phyloP scores from a whole-genome alignment of 2,797 vertebrate genomes.

The Fratercula arctica region DNA sequence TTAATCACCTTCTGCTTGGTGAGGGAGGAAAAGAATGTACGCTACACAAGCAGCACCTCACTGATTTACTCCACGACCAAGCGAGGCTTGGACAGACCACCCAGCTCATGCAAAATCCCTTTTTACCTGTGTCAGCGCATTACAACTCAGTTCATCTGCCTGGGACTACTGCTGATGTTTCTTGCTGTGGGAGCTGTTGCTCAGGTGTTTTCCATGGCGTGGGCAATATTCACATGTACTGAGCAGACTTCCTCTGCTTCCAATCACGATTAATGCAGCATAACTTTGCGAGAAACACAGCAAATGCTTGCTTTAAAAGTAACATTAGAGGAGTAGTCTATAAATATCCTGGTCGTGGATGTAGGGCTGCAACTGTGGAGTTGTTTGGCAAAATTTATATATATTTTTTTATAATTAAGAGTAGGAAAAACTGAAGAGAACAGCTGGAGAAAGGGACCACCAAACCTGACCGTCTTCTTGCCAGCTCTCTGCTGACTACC shows the following conservation, averaged over 20 bases:
- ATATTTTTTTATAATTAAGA: not conserved
- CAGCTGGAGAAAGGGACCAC: not conserved
- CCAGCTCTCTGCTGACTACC: not conserved
- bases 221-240: not conserved
- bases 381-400: not conserved
- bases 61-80: not conserved
- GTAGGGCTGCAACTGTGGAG: not conserved
- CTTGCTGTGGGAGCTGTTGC: not conserved
- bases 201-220: not conserved
- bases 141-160: not conserved
- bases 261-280: rapidly evolving
- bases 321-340: not conserved
- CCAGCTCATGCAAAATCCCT: not conserved
- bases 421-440: not conserved
- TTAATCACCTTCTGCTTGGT: not conserved
- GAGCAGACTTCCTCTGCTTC: not conserved
- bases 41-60: not conserved
- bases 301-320: not conserved
- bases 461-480: not conserved
- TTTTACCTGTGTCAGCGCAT: not conserved
- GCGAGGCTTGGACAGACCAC: not conserved
- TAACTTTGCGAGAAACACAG: not conserved
- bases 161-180: not conserved
- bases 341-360: rapidly evolving
- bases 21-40: not conserved